Percentiles rank a stretch among this genome's conserved stretches.
Conservation (phyloP, 1,140 invertebrate species). For the Neomicropteryx cornuta region DNA sequence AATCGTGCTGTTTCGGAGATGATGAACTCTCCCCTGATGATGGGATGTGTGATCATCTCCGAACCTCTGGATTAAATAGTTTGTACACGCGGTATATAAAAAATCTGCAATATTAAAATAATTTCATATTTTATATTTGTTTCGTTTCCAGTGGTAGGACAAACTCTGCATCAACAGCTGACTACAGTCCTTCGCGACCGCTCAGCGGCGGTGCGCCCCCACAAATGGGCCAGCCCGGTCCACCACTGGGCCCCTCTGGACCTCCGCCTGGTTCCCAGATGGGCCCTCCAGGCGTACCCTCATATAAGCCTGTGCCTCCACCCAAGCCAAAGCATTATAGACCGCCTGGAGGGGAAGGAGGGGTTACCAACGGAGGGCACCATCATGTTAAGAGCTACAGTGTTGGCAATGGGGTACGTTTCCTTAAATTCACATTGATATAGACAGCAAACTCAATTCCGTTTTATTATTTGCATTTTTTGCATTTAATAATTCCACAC, state of each 20-base stretch:
- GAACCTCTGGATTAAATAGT: too few relatives aligned
- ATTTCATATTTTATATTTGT: conserved; percentile 1
- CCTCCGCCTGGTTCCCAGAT: too few relatives aligned
- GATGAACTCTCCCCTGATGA: too few relatives aligned
- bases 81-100: too few relatives aligned
- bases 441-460: too few relatives aligned
- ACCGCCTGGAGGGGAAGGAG: conserved; percentile 52
- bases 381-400: conserved; percentile 34
- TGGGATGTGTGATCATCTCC: too few relatives aligned
- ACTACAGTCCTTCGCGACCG: conserved; percentile 27
- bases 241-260: conserved; percentile 44
- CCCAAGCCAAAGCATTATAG: conserved; percentile 87
- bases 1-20: too few relatives aligned
- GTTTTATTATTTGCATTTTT: too few relatives aligned
- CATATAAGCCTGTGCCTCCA: conserved; percentile 81
- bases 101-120: too few relatives aligned
- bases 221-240: conserved; percentile 81
- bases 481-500: too few relatives aligned
- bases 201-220: conserved; percentile 20
- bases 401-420: conserved; percentile 39
- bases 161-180: conserved; percentile 42
- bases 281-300: too few relatives aligned
- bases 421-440: conserved; percentile 3
- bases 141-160: conserved; percentile 29
- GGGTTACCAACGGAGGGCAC: conserved; percentile 18